A percentile compares a stretch with the other conserved stretches of the same genome.
phyloP scores from a whole-genome alignment of 1,140 invertebrate species.

The Sycobia sp. region DNA sequence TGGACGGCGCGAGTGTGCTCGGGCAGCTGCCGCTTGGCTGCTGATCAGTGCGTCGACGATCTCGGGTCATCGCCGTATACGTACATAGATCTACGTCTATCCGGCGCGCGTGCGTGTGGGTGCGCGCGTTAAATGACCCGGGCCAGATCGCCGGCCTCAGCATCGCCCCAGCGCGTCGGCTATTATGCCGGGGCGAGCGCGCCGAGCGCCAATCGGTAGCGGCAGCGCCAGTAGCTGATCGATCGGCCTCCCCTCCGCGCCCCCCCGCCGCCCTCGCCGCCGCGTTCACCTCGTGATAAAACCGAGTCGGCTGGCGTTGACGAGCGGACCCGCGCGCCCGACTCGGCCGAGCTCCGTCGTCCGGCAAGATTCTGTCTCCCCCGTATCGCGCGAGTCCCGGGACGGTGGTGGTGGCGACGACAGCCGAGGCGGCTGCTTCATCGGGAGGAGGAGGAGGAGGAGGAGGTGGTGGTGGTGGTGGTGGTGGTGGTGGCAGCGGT shows the following conservation, averaged over 20 bases:
- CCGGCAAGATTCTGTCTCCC: conserved; percentile 58
- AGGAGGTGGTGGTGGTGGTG: conserved; percentile 54
- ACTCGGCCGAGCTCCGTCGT: not conserved
- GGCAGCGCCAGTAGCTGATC: not conserved
- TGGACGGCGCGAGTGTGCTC: conserved; percentile 1
- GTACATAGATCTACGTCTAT: too few relatives aligned
- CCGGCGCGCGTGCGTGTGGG: too few relatives aligned
- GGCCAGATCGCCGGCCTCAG: too few relatives aligned
- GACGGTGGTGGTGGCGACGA: conserved; percentile 53
- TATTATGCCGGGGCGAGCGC: too few relatives aligned
- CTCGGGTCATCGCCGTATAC: too few relatives aligned
- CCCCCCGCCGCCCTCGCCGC: too few relatives aligned
- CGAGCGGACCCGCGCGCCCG: not conserved
- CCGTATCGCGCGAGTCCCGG: conserved; percentile 54
- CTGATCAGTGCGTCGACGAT: too few relatives aligned
- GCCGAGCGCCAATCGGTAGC: not conserved
- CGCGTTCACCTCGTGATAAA: too few relatives aligned
- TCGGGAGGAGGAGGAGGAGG: too few relatives aligned
- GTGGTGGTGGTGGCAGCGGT: conserved; percentile 27
- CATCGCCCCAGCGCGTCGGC: not conserved
- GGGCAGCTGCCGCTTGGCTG: too few relatives aligned
- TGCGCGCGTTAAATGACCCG: too few relatives aligned
- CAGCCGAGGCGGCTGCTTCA: conserved; percentile 42
- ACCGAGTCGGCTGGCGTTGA: not conserved
- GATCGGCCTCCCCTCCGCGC: not conserved